Evolutionary conservation across 2,888 invertebrate genomes (phyloP).

Genomic region (Isotomurus palustris): DNA sequence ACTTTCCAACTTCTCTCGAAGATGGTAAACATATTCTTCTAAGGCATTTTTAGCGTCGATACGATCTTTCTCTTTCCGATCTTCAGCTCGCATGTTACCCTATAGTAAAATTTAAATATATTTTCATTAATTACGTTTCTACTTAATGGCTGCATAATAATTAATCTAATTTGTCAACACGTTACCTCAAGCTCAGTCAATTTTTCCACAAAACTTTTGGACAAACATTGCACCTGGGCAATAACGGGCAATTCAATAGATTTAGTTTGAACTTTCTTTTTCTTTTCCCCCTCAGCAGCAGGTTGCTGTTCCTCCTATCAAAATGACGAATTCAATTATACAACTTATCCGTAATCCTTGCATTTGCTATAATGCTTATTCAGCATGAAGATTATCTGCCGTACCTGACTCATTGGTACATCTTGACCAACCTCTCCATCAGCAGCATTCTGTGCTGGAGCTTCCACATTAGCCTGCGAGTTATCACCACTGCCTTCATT

Average conservation of each 20-base stretch:
- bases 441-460: constrained; percentile 37
- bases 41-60: constrained; percentile 93
- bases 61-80: constrained; percentile 88
- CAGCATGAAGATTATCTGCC: constrained; percentile 11
- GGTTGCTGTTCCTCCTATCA: no score
- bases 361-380: no score
- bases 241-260: constrained; percentile 80
- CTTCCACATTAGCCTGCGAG: constrained; percentile 46
- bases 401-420: constrained; percentile 49
- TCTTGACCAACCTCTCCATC: constrained; percentile 52
- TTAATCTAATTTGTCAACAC: constrained; percentile 10
- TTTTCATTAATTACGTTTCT: neutral
- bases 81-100: constrained; percentile 76
- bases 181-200: constrained; percentile 74
- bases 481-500: no score
- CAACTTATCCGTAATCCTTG: no score
- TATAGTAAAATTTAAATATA: constrained; percentile 48
- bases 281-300: constrained; percentile 53
- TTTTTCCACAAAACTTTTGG: constrained; percentile 65
- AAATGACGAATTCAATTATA: no score
- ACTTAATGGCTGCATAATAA: neutral
- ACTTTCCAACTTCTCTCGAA: constrained; percentile 81
- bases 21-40: constrained; percentile 97
- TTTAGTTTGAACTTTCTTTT: constrained; percentile 74
- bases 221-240: constrained; percentile 65